Base-by-base conservation (phyloP, 2,888 invertebrate genomes). In the Limulus polyphemus region DNA sequence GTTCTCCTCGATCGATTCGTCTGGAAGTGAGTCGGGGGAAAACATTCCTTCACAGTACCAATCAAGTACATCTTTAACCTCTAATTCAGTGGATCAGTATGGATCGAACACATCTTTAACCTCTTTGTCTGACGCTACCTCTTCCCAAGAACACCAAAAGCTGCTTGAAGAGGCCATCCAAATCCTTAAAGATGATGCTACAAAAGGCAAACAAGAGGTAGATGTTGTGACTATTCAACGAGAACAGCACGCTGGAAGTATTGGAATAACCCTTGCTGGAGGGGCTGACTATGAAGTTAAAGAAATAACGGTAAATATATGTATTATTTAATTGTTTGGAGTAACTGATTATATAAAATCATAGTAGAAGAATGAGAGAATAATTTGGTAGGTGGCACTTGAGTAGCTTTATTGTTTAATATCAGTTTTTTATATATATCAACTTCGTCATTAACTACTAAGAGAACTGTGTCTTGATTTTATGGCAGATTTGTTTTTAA, bases 261-360 rank as follows among this genome's bases (percentile, higher is more conserved):
- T n/a, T 62, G 92, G 92, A 54, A 86, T 92, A 64, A 90, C 89
- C 56, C 79, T 93, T 70, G 90, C 90, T 59, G 92, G 92, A 63
- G 92, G 92, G 59, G 84, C 85, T 16, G 92, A 93, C 75, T 91
- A 90, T 75, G 92, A 92, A 80, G 85, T 87, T 72, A 92, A 90
- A 79, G 90, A 90, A 77, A 90, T 92, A 68, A 90, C 90, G 73
- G 90, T 89, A 77, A 79, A 83, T 63, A 17, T 32, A 5, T 32
- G 32, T 32, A 32, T 32, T 32, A 32, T 32, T 32, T 32, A 32
- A 32, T 7, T 32, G 32, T 32, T 32, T 32, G 32, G 7, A 32
- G 32, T 7, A 32, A 32, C 32, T 32, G 5, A 32, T 32, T 32
- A 32, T 32, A 32, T 0, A 32, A 32, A 32, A 32, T 32, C 32